Evolutionary conservation across 2,797 vertebrate species (phyloP).

Genomic region (Lacerta viridis): DNA sequence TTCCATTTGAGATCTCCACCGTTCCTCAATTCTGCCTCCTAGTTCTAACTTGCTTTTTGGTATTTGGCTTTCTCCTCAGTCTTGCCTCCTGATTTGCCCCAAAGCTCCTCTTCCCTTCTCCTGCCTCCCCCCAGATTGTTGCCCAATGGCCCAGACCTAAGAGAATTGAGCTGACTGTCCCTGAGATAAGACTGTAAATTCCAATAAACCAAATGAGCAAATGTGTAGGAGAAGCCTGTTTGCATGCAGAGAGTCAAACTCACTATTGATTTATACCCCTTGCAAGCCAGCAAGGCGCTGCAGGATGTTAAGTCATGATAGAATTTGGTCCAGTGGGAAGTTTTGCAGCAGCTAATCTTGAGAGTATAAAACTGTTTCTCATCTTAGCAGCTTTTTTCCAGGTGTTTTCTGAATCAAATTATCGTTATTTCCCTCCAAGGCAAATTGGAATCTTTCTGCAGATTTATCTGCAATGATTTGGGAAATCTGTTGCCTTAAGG

Average conservation of each 20-base stretch:
- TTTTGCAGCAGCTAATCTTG: slow-evolving; percentile 35
- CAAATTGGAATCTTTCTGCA: slow-evolving; percentile 51
- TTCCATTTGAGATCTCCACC: too few relatives aligned
- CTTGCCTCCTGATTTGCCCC: neutral
- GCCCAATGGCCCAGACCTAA: neutral
- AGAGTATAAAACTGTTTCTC: slow-evolving; percentile 50
- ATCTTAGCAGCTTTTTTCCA: slow-evolving; percentile 43
- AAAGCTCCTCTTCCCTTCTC: too few relatives aligned
- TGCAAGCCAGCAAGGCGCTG: slow-evolving; percentile 26
- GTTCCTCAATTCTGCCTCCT: too few relatives aligned
- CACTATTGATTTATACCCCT: slow-evolving; percentile 32
- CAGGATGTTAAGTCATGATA: slow-evolving; percentile 26
- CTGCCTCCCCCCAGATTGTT: too few relatives aligned
- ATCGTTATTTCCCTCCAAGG: slow-evolving; percentile 48
- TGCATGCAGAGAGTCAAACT: slow-evolving; percentile 37
- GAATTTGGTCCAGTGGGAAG: neutral
- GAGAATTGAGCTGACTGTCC: slow-evolving; percentile 59
- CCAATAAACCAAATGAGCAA: slow-evolving; percentile 53
- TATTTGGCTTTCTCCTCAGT: neutral
- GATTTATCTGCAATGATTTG: slow-evolving; percentile 58
- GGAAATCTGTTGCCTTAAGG: slow-evolving; percentile 50
- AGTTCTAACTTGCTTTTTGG: too few relatives aligned
- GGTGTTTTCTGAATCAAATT: slow-evolving; percentile 49
- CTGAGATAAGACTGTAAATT: slow-evolving; percentile 55
- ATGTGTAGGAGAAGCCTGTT: slow-evolving; percentile 32